Evolutionary conservation across 53 echinoderm and acorn worm species (phyloP).

Genomic region (Crossaster papposus): DNA sequence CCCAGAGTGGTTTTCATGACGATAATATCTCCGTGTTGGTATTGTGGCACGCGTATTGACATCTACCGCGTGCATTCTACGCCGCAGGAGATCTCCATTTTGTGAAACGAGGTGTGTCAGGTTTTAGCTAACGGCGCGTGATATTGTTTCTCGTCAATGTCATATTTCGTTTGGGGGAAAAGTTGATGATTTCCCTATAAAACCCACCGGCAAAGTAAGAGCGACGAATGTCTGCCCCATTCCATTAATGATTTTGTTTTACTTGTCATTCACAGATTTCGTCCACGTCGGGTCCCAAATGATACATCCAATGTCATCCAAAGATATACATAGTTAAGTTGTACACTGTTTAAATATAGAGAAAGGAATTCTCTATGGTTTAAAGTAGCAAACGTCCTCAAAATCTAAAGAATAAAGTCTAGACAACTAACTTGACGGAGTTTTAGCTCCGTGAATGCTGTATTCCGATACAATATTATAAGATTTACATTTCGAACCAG

Average conservation of each 20-base stretch:
- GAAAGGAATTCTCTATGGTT: too few relatives aligned
- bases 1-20: not conserved
- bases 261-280: not conserved
- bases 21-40: not conserved
- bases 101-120: not conserved
- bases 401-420: too few relatives aligned
- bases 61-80: not conserved
- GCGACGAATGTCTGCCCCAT: not conserved
- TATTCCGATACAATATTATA: too few relatives aligned
- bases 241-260: not conserved
- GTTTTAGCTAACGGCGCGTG: not conserved
- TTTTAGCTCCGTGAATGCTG: too few relatives aligned
- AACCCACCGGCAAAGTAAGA: not conserved
- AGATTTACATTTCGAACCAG: too few relatives aligned
- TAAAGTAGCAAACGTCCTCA: too few relatives aligned
- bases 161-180: not conserved
- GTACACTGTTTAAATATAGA: too few relatives aligned
- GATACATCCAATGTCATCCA: too few relatives aligned
- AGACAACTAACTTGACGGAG: too few relatives aligned
- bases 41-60: constrained; percentile 3
- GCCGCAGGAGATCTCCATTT: not conserved
- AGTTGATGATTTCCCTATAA: not conserved
- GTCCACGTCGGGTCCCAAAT: not conserved
- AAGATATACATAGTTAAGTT: too few relatives aligned
- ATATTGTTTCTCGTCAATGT: not conserved